Evolutionary conservation across 30 jellyfish, hydroid and myxozoan species (phyloP), one percentile per base, ranked within the genome.

Genomic region (Cassiopea xamachana): DNA sequence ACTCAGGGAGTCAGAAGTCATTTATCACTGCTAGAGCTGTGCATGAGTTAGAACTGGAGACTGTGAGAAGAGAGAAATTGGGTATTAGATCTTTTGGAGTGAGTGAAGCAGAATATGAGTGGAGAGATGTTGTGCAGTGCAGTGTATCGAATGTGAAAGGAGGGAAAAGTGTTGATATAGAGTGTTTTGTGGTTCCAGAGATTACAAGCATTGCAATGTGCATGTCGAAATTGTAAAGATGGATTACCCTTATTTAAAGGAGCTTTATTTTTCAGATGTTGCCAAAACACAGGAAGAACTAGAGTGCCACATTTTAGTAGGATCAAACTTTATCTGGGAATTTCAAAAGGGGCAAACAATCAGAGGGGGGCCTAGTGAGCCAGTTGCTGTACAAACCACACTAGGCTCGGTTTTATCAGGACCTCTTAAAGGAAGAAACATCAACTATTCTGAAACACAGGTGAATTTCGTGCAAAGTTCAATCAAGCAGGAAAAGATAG

Each of bases 361-460:
- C 7, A 5, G 88, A 79, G 79, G 79, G 78, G 85, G 78, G 80
- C 82, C 88, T 12, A 16, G 18, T 7, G 80, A 79, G 88, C 91
- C 91, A 59, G 91, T 82, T 2, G 91, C 91, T 10, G 86, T 68
- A 68, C 15, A 82, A 49, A 64, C 91, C 7, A 49, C 3, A 8
- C 87, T 82, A 5, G 87, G 87, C 2, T 82, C 90, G 91, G 87
- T 15, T 2, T 68, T 82, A 2, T 60, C 87, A 2, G 91, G 91
- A 82, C 91, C 60, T 60, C 7, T 60, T 72, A 13, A 27, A 60
- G 67, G 87, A 14, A 27, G 43, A 2, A 82, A 9, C 8, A 51
- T 4, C 9, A 51, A 4, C 4, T 4, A 2, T 51, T 51, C 64
- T 51, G 9, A 4, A 51, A 2, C 8, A 51, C 4, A 51, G 4